phyloP scores from a whole-genome alignment of 2,888 invertebrate species.

The Papilio gigon region DNA sequence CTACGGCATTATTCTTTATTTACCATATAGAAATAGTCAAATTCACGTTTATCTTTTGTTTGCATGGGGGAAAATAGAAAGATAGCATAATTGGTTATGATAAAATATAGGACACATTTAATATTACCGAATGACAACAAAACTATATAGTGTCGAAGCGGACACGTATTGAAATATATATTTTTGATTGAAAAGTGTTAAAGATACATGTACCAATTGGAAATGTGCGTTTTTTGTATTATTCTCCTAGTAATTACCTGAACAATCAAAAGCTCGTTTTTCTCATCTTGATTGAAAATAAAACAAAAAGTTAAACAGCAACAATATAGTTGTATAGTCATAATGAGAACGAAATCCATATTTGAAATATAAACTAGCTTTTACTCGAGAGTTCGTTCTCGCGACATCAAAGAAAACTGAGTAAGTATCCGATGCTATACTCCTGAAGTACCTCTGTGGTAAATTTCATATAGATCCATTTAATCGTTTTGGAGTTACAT shows the following conservation, averaged over 20 bases:
- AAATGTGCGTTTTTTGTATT: slow-evolving; percentile 13
- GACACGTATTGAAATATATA: not conserved
- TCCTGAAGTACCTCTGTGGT: too few relatives aligned
- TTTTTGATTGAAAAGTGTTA: not conserved
- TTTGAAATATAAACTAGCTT: too few relatives aligned
- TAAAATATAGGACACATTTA: too few relatives aligned
- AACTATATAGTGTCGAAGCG: not conserved
- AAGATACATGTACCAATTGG: not conserved
- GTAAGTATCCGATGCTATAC: too few relatives aligned
- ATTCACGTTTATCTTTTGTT: not conserved
- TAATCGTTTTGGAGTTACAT: too few relatives aligned
- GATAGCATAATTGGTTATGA: too few relatives aligned
- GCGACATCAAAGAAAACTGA: too few relatives aligned
- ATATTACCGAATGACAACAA: not conserved
- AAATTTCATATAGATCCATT: too few relatives aligned
- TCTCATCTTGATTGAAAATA: slow-evolving; percentile 12
- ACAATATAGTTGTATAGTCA: not conserved
- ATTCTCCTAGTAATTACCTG: not conserved
- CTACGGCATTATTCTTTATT: not conserved
- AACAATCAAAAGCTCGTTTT: slow-evolving; percentile 1
- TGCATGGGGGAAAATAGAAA: not conserved
- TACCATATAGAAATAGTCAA: not conserved
- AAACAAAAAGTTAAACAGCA: not conserved
- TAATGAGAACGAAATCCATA: slow-evolving; percentile 12
- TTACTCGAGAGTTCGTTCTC: too few relatives aligned